These are phyloP conservation scores for Platyrinchus mystaceus DNA, from an alignment of 2,797 vertebrate species.

Conservation along the genomic window DNA sequence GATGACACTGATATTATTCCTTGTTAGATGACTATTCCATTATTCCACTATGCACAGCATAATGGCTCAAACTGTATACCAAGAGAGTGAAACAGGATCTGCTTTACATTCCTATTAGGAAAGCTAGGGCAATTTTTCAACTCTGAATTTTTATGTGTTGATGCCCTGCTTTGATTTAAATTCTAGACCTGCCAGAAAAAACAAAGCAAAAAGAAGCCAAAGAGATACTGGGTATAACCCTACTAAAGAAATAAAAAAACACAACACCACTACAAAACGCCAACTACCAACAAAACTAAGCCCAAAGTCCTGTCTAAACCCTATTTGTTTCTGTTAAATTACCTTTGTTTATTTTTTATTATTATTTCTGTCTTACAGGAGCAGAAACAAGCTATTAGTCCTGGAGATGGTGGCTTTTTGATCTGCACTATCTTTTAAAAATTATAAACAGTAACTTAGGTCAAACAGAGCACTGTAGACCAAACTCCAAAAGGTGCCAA, in stretches of 20 bases:
- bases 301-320: background rate
- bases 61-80: background rate
- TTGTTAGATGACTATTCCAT: background rate
- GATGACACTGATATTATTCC: background rate
- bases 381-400: background rate
- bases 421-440: background rate
- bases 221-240: background rate
- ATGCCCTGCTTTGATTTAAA: background rate
- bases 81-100: background rate
- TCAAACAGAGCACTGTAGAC: background rate
- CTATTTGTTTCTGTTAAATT: background rate
- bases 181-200: background rate
- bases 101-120: slow-evolving; percentile 23
- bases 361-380: background rate
- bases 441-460: background rate
- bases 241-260: background rate
- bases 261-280: accelerated
- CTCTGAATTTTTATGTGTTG: background rate
- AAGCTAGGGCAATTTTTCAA: background rate
- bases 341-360: background rate
- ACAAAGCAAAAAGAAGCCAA: background rate
- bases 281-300: accelerated
- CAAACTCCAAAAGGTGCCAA: background rate
- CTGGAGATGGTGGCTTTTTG: background rate
- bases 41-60: background rate